A percentile compares a stretch with the other conserved stretches of the same genome.
Evolutionary conservation across 2,797 vertebrate genomes (phyloP).

Genomic region (Delichon dasypus): DNA sequence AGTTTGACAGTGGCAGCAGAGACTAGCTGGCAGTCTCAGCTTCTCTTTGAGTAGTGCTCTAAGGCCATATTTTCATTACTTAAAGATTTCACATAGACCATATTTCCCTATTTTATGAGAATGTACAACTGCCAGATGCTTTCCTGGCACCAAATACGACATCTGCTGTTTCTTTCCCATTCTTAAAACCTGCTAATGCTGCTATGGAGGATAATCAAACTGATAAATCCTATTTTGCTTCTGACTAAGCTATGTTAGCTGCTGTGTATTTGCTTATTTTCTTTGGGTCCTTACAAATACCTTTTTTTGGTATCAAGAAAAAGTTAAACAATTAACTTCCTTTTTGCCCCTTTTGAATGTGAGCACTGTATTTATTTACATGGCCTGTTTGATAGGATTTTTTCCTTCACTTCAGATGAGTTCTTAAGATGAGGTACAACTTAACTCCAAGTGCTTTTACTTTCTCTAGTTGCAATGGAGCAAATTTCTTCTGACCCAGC

Average conservation of each 20-base stretch:
- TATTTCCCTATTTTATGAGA: neutral
- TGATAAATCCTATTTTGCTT: neutral
- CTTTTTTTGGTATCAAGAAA: neutral
- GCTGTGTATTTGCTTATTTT: neutral
- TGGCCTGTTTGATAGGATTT: neutral
- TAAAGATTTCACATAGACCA: neutral
- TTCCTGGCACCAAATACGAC: neutral
- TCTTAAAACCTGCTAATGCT: neutral
- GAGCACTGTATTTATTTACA: neutral
- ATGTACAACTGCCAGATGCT: neutral
- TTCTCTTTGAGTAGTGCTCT: neutral
- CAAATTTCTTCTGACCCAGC: neutral
- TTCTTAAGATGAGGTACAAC: neutral
- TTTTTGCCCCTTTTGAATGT: neutral
- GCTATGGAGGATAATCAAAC: neutral
- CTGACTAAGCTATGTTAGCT: neutral
- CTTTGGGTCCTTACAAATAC: neutral
- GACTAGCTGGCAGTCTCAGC: neutral
- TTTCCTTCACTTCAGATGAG: neutral
- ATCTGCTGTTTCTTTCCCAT: neutral
- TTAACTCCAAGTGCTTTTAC: neutral
- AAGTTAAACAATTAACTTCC: rapidly evolving
- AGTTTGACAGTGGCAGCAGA: neutral
- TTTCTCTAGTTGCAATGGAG: neutral
- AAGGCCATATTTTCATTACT: neutral